A percentile compares a stretch with the other conserved stretches of the same genome.
Conservation (phyloP, 2,888 invertebrate genomes). For the Leptopilina myrica region DNA sequence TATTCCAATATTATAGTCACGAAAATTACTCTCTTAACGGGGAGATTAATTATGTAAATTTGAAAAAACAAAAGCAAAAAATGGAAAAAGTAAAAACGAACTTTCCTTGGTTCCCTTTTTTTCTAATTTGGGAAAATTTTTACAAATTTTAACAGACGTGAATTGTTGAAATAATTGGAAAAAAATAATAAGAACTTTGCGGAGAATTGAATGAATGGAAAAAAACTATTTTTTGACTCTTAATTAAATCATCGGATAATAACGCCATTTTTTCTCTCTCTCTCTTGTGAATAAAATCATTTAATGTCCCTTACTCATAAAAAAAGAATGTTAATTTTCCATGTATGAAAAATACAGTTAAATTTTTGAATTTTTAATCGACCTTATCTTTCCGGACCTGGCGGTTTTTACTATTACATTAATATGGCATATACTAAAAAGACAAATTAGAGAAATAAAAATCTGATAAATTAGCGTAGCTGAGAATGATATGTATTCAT, state of each 20-base stretch:
- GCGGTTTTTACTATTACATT: constrained; percentile 4
- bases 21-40: constrained; percentile 7
- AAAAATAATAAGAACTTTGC: too few relatives aligned
- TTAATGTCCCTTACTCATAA: neutral
- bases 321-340: constrained; percentile 12
- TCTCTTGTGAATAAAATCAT: neutral
- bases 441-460: constrained; percentile 20
- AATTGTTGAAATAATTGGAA: too few relatives aligned
- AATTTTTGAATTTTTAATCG: constrained; percentile 11
- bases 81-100: too few relatives aligned
- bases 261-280: neutral
- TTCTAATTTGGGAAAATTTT: too few relatives aligned
- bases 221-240: too few relatives aligned
- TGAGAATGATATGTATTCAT: neutral
- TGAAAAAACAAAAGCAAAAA: neutral
- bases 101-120: too few relatives aligned
- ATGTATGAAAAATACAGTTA: constrained; percentile 5
- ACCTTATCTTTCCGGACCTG: neutral
- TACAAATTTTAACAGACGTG: too few relatives aligned
- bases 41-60: constrained; percentile 16
- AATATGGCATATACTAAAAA: neutral
- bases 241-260: neutral
- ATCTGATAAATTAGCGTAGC: constrained; percentile 31
- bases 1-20: constrained; percentile 22
- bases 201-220: too few relatives aligned